Conservation (phyloP, 2,797 vertebrate species). For the Sebastolobus alascanus region DNA sequence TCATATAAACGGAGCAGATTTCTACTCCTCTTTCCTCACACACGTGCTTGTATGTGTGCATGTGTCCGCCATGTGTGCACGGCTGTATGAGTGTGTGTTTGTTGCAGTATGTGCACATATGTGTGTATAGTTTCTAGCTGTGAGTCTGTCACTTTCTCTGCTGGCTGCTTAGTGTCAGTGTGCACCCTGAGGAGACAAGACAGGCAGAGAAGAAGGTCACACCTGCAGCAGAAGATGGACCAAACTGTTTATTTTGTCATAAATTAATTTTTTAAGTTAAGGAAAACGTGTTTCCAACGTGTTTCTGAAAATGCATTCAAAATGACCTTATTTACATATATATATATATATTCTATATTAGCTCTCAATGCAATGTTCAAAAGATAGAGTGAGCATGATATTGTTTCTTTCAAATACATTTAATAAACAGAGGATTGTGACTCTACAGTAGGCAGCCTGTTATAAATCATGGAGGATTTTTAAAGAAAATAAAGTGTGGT, state of each 20-base stretch:
- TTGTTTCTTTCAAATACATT: background rate
- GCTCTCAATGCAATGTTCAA: no score
- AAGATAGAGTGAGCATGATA: background rate
- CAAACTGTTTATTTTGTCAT: background rate
- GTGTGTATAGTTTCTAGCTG: slow-evolving; percentile 4
- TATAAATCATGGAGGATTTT: background rate
- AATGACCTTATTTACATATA: background rate
- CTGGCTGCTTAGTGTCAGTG: background rate
- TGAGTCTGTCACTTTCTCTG: slow-evolving; percentile 8
- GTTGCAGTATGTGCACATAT: slow-evolving; percentile 1
- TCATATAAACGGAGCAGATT: slow-evolving; percentile 48
- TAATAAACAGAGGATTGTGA: background rate
- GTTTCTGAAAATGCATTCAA: background rate
- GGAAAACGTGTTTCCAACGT: background rate
- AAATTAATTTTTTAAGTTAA: background rate
- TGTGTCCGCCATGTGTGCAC: slow-evolving; percentile 67
- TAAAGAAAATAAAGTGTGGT: background rate
- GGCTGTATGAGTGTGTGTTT: slow-evolving; percentile 48
- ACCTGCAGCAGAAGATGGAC: background rate
- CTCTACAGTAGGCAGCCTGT: background rate
- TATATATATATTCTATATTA: background rate
- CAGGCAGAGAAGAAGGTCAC: no score
- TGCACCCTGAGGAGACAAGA: background rate
- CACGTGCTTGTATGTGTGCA: slow-evolving; percentile 20
- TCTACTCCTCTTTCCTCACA: slow-evolving; percentile 37